Evolutionary conservation across 2,113 vertebrate genomes (phyloP).

Genomic region (Bubalus kerabau): DNA sequence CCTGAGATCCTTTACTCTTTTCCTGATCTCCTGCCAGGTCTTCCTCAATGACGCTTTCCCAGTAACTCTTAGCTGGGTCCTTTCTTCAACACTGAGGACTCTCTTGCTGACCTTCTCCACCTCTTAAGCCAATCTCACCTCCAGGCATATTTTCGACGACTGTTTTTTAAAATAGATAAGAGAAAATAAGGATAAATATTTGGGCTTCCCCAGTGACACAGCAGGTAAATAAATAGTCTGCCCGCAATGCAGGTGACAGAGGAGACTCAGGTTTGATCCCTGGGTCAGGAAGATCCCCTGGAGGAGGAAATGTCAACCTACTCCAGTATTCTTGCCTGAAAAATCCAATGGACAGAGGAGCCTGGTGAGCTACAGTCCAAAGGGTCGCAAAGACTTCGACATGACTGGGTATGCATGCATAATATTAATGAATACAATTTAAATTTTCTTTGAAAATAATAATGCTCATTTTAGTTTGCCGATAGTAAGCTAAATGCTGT

Average conservation of each 20-base stretch:
- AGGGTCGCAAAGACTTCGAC: neutral
- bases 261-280: neutral
- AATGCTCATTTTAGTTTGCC: neutral
- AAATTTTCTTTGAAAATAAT: neutral
- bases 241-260: accelerated
- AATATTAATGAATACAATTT: neutral
- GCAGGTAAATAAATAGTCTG: neutral
- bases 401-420: neutral
- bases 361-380: neutral
- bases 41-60: neutral
- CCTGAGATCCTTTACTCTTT: neutral
- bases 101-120: neutral
- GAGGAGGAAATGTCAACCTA: neutral
- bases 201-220: neutral
- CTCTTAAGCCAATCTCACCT: neutral
- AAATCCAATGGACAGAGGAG: neutral
- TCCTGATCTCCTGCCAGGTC: neutral
- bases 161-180: neutral
- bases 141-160: neutral
- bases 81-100: neutral
- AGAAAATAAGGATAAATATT: neutral
- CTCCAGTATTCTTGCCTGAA: neutral
- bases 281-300: neutral
- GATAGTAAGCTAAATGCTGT: neutral
- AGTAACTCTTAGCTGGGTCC: too few relatives aligned